Evolutionary conservation across 2,113 vertebrate species (phyloP), one percentile per base, ranked within the genome.

Genomic region (Conger conger): DNA sequence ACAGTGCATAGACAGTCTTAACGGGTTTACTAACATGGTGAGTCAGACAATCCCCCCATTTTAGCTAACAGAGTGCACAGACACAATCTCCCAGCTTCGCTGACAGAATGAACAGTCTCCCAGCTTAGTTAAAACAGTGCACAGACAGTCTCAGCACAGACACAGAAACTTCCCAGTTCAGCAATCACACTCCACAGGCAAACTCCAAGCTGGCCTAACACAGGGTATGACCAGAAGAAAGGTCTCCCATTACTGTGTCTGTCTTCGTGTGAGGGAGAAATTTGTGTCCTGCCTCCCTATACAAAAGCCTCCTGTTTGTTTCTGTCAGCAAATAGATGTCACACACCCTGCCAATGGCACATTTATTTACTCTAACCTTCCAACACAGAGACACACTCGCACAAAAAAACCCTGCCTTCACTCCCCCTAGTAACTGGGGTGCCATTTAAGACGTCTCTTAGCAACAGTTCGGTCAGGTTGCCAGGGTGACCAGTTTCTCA

Each of bases 271-370:
- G 30, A 27, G 57, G 9, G 35, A 63, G 38, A 81, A 27, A 54
- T 23, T 79, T n/a, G 42, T 79, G 42, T 82, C 73, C 60, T 87
- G 86, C 73, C 87, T 82, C n/a, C 88, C 86, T 86, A 88, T 91
- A 89, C 90, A 93, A 92, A 83, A 4, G 87, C 60, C 82, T 86
- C 86, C 83, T 90, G 84, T 90, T 89, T 92, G 89, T 89, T 88
- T 91, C 81, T 0, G 45, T 87, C 80, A 85, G 86, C 82, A 84
- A 79, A 80, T 90, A 81, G 91, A 90, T 86, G 40, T 91, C 91
- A 93, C 94, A 94, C 93, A 93, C 87, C 33, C 85, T 86, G 88
- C 90, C 93, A 92, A 92, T 91, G 85, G 86, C 85, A 90, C 91
- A 91, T 93, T 92, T 93, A 92, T 95, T 95, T 93, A 90, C 91